Evolutionary conservation across 2,113 vertebrate genomes (phyloP).

Genomic region (Drymodes brunneopygia): DNA sequence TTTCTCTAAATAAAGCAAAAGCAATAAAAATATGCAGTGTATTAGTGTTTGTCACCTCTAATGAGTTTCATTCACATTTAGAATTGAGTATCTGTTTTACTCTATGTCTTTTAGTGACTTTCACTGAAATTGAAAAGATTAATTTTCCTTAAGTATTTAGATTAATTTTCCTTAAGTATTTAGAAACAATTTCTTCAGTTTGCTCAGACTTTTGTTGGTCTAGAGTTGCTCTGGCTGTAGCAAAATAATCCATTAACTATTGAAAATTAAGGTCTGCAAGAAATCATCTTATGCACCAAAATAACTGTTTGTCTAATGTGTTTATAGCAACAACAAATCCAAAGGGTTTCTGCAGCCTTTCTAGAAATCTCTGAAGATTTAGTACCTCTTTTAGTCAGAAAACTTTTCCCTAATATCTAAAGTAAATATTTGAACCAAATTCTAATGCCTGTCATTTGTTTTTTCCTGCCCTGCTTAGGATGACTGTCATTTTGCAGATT

Average conservation of each 20-base stretch:
- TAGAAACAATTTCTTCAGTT: neutral
- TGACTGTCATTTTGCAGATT: conserved; percentile 17
- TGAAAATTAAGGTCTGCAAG: neutral
- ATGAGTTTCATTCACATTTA: neutral
- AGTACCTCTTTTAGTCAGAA: neutral
- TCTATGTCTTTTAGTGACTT: neutral
- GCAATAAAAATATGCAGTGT: neutral
- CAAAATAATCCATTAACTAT: neutral
- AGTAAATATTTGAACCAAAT: conserved; percentile 27
- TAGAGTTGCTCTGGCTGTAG: neutral
- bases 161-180: neutral
- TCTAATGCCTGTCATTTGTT: neutral
- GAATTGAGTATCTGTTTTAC: neutral
- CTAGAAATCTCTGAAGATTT: neutral
- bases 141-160: neutral
- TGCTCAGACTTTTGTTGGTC: neutral
- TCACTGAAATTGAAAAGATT: neutral
- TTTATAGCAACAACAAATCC: conserved; percentile 1
- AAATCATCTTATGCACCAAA: neutral
- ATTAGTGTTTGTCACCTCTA: neutral
- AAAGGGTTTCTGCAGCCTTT: neutral
- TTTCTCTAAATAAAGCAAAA: neutral
- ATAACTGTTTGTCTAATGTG: neutral
- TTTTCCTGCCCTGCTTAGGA: neutral
- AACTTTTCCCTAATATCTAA: conserved; percentile 16